phyloP scores from a whole-genome alignment of 2,113 vertebrate species.

The Crotalus helleri region DNA sequence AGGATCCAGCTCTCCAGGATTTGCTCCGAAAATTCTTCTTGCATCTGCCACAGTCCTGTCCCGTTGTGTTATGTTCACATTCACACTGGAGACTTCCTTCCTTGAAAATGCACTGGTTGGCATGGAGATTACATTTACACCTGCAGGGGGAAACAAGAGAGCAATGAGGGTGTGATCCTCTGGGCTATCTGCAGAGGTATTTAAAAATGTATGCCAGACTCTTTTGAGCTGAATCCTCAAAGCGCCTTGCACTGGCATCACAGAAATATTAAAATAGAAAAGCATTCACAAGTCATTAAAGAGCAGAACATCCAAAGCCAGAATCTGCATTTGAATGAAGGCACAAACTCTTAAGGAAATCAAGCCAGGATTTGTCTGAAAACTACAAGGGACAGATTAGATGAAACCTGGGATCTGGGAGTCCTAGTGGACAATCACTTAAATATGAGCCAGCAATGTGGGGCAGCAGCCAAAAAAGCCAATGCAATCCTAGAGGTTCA shows the following conservation, averaged over 20 bases:
- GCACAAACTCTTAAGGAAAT: background rate
- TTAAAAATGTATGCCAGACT: background rate
- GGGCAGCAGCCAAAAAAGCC: no score
- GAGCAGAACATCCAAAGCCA: background rate
- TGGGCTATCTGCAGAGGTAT: background rate
- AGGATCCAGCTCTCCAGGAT: conserved; percentile 93
- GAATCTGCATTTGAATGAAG: background rate
- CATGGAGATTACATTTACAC: conserved; percentile 97
- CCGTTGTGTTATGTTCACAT: conserved; percentile 98
- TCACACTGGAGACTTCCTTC: conserved; percentile 94
- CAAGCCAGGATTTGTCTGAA: background rate
- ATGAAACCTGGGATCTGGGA: background rate
- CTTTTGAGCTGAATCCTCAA: background rate
- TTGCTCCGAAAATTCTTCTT: conserved; percentile 92
- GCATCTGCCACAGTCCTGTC: conserved; percentile 94
- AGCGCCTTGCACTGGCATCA: background rate
- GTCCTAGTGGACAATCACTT: background rate
- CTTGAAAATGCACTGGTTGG: conserved; percentile 84
- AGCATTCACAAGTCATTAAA: background rate
- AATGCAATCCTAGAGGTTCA: no score
- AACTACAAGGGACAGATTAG: background rate
- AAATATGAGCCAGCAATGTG: no score
- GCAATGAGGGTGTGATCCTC: background rate
- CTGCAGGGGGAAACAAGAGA: conserved; percentile 63
- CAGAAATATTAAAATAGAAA: background rate